phyloP scores from a whole-genome alignment of 2,888 invertebrate genomes.

The Galeopsomyia nigrocyanea region DNA sequence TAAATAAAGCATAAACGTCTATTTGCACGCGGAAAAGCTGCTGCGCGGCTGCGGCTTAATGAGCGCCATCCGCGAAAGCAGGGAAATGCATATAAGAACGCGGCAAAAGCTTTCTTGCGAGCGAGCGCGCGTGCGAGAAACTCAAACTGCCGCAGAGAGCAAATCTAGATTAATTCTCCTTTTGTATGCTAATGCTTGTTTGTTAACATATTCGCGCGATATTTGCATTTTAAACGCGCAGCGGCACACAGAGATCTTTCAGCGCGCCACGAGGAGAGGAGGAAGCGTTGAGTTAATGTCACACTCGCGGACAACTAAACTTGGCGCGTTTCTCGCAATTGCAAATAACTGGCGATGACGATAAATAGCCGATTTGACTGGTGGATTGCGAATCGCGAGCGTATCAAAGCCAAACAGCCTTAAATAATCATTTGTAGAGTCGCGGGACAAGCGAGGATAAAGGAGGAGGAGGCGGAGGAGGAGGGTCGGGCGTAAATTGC shows the following conservation, averaged over 20 bases:
- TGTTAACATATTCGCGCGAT: constrained; percentile 38
- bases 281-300: constrained; percentile 36
- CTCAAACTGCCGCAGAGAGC: neutral
- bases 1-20: constrained; percentile 48
- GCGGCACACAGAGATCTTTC: no score
- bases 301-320: constrained; percentile 19
- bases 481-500: constrained; percentile 40
- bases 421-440: constrained; percentile 43
- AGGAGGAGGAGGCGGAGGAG: constrained; percentile 1
- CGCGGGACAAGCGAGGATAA: neutral
- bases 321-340: neutral
- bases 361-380: no score
- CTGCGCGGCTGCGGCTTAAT: constrained; percentile 28
- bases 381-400: neutral
- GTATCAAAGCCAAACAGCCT: constrained; percentile 3
- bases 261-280: neutral
- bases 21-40: constrained; percentile 48
- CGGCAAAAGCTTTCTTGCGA: neutral
- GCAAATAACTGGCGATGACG: no score
- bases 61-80: constrained; percentile 43
- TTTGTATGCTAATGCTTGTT: constrained; percentile 48
- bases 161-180: constrained; percentile 44
- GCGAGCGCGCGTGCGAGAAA: no score
- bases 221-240: constrained; percentile 31
- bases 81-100: constrained; percentile 13